phyloP scores from a whole-genome alignment of 2,113 vertebrate genomes.

The Tichodroma muraria region DNA sequence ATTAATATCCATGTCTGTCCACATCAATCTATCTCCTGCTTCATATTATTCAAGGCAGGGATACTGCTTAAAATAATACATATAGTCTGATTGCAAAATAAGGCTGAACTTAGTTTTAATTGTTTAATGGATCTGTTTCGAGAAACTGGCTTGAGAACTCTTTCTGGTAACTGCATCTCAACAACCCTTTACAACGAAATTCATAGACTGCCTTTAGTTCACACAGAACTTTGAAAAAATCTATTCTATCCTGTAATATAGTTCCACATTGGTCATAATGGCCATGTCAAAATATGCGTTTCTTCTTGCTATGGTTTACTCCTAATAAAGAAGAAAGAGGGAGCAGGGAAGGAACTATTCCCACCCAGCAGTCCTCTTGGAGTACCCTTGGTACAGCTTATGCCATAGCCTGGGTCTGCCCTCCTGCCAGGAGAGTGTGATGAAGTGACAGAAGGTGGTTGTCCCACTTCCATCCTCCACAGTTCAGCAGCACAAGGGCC shows the following conservation, averaged over 20 bases:
- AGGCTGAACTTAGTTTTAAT: not conserved
- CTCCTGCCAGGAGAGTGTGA: not conserved
- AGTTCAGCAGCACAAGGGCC: not conserved
- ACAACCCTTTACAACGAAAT: not conserved
- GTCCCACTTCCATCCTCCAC: not conserved
- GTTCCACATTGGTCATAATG: not conserved
- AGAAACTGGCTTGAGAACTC: not conserved
- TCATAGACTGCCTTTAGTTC: not conserved
- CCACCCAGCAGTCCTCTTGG: not conserved
- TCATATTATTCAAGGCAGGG: not conserved
- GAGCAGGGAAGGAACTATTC: not conserved
- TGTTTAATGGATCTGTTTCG: not conserved
- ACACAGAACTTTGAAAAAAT: fast-evolving
- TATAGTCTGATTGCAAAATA: not conserved
- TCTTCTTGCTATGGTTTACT: not conserved
- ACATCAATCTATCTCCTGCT: not conserved
- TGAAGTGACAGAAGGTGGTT: not conserved
- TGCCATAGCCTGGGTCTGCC: not conserved
- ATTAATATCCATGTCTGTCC: not conserved
- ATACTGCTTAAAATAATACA: not conserved
- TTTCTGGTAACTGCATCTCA: not conserved
- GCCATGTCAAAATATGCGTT: not conserved
- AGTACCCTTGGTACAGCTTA: not conserved
- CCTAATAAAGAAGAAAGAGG: not conserved
- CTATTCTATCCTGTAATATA: not conserved